Evolutionary conservation across 2,888 invertebrate species (phyloP).

Genomic region (Stenodera caucasica): DNA sequence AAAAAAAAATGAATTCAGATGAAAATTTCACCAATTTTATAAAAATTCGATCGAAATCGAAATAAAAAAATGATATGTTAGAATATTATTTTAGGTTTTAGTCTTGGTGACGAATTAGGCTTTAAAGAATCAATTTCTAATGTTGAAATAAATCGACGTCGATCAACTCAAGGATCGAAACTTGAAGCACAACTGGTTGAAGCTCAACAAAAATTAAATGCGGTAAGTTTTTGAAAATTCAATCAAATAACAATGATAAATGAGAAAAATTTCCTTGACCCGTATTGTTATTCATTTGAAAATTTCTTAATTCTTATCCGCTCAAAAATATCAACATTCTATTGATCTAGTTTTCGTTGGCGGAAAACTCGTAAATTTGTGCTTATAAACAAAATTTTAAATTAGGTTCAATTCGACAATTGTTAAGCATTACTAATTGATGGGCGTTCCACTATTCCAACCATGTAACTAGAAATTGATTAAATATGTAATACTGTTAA

Average conservation of each 20-base stretch:
- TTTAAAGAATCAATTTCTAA: constrained; percentile 82
- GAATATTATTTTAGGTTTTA: constrained; percentile 69
- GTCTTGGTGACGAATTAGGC: constrained; percentile 83
- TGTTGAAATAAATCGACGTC: constrained; percentile 69
- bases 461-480: background rate
- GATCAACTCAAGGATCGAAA: constrained; percentile 48
- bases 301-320: background rate
- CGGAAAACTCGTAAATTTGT: background rate
- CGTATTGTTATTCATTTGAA: background rate
- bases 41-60: background rate
- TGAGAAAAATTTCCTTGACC: background rate
- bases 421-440: background rate
- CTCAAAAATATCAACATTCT: no score
- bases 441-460: background rate
- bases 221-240: constrained; percentile 15
- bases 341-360: background rate
- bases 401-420: constrained; percentile 1
- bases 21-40: background rate
- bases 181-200: constrained; percentile 47
- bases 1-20: background rate
- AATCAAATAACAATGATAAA: background rate
- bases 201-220: constrained; percentile 35
- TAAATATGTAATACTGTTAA: background rate
- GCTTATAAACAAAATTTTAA: no score
- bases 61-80: constrained; percentile 14